Conservation (phyloP, 2,797 vertebrate species). For the Parotocinclus haroldoi region DNA sequence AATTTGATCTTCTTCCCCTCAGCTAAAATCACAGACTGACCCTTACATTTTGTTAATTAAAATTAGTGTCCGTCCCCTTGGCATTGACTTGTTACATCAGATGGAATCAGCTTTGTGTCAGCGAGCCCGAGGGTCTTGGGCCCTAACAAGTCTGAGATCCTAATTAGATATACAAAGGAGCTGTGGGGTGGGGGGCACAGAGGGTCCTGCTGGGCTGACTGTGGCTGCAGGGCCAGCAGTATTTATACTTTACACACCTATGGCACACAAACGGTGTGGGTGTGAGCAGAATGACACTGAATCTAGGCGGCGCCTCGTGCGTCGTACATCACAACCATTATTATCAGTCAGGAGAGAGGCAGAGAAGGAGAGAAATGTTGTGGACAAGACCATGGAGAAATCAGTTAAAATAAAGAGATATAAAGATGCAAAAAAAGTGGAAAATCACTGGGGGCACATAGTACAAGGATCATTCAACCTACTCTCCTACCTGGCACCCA, state of each 20-base stretch:
- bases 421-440: no score
- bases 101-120: constrained; percentile 76
- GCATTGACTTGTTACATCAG: constrained; percentile 80
- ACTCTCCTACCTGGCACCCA: no score
- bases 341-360: constrained; percentile 39
- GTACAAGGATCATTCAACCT: no score
- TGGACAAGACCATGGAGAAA: no score
- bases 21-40: constrained; percentile 64
- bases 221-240: constrained; percentile 53
- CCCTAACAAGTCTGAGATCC: constrained; percentile 73
- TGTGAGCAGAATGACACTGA: constrained; percentile 46
- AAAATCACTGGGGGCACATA: no score
- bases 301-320: constrained; percentile 47
- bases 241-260: constrained; percentile 70
- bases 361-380: constrained; percentile 12
- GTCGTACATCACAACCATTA: constrained; percentile 50
- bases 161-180: constrained; percentile 69
- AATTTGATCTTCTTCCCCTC: constrained; percentile 48
- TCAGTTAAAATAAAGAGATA: no score
- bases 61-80: constrained; percentile 77
- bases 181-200: constrained; percentile 33
- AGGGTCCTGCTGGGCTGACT: constrained; percentile 67
- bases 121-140: constrained; percentile 57
- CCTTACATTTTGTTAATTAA: constrained; percentile 79
- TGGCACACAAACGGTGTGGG: constrained; percentile 57